phyloP scores from a whole-genome alignment of 2,888 invertebrate species.

The Volucella inanis region DNA sequence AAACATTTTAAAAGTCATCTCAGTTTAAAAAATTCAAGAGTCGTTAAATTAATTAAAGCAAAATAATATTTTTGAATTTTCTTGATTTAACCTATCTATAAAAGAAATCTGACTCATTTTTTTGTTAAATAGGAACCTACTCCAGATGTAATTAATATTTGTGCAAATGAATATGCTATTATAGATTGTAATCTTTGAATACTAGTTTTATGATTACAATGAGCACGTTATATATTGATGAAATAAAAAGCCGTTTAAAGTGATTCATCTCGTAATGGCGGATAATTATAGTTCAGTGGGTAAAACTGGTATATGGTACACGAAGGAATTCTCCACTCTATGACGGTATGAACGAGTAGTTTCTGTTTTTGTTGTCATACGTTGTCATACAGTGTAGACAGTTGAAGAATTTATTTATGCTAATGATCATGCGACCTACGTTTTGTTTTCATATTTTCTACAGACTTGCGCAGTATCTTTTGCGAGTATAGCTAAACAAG shows the following conservation, averaged over 20 bases:
- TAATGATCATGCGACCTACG: conserved; percentile 45
- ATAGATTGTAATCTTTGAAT: conserved; percentile 41
- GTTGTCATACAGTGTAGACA: background rate
- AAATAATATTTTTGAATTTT: too few relatives aligned
- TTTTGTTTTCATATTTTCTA: conserved; percentile 7
- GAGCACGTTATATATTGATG: conserved; percentile 33
- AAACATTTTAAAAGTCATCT: too few relatives aligned
- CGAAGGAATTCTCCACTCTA: background rate
- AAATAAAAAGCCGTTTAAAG: conserved; percentile 12
- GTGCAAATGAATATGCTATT: background rate
- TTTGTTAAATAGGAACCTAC: background rate
- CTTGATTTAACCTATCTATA: background rate
- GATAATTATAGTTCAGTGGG: conserved; percentile 43
- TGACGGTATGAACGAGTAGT: background rate
- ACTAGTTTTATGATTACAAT: conserved; percentile 30
- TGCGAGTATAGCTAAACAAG: background rate
- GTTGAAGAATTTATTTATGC: conserved; percentile 42
- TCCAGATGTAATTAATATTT: background rate
- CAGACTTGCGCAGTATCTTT: conserved; percentile 11
- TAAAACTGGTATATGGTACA: conserved; percentile 43
- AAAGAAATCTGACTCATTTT: conserved; percentile 6
- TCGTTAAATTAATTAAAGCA: too few relatives aligned
- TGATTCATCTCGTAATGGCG: conserved; percentile 42
- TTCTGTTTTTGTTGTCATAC: conserved; percentile 6
- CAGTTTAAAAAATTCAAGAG: too few relatives aligned